A percentile compares a stretch with the other conserved stretches of the same genome.
Conservation (phyloP, 2,888 invertebrate genomes). For the Nemapogon koenigi region DNA sequence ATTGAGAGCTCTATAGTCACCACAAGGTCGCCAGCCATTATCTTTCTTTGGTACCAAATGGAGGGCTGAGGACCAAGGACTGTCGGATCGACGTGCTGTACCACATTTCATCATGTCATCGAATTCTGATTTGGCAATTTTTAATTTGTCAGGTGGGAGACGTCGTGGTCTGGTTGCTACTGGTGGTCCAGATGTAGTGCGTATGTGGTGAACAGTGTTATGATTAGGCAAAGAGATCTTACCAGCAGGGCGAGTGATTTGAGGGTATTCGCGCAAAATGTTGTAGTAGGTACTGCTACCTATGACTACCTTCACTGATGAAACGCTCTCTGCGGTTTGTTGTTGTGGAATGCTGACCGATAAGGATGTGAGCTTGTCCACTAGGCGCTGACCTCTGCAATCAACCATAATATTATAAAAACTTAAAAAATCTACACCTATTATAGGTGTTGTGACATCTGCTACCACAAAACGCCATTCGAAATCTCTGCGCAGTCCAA, state of each 20-base stretch:
- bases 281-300: no score
- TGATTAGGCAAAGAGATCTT: background rate
- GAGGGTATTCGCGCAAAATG: no score
- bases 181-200: slow-evolving; percentile 10
- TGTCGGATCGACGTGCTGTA: background rate
- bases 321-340: no score
- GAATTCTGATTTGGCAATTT: slow-evolving; percentile 12
- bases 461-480: slow-evolving; percentile 18
- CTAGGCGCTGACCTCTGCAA: no score
- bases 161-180: slow-evolving; percentile 14
- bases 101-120: slow-evolving; percentile 7
- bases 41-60: slow-evolving; percentile 13
- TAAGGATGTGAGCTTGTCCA: no score
- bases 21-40: slow-evolving; percentile 23
- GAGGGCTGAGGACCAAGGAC: slow-evolving; percentile 15
- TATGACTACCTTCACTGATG: no score
- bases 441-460: slow-evolving; percentile 16
- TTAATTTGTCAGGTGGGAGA: slow-evolving; percentile 12
- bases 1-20: slow-evolving; percentile 25
- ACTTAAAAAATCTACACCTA: slow-evolving; percentile 14
- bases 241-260: no score
- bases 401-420: no score
- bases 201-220: background rate
- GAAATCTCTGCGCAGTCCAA: slow-evolving; percentile 17
- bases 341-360: no score